A percentile compares a stretch with the other conserved stretches of the same genome.
Conservation (phyloP, 2,888 invertebrate genomes). For the Stramonita haemastoma region DNA sequence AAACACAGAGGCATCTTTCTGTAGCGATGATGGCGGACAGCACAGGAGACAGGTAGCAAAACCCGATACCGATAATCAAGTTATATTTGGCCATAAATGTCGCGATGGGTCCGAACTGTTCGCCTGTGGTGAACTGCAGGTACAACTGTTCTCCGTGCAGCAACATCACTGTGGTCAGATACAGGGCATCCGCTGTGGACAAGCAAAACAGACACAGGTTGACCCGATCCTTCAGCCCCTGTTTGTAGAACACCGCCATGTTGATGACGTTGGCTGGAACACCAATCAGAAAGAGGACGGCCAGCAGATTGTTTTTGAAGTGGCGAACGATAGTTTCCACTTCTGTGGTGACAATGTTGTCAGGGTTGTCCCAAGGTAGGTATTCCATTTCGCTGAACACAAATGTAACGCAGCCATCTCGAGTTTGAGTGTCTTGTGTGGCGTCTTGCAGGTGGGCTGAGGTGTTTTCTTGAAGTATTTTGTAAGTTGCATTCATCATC, state of each 20-base stretch:
- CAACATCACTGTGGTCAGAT: neutral
- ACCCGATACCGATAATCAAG: neutral
- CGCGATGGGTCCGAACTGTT: neutral
- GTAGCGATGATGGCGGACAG: neutral
- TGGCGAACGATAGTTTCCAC: neutral
- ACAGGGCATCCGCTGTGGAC: neutral
- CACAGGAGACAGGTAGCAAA: neutral
- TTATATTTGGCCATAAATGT: neutral
- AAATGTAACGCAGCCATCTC: neutral
- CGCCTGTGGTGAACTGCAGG: neutral
- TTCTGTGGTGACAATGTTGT: constrained; percentile 21
- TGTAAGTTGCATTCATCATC: too few species aligned
- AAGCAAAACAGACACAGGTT: constrained; percentile 20
- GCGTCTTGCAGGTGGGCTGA: neutral
- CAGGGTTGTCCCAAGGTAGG: constrained; percentile 23
- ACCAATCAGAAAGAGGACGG: neutral
- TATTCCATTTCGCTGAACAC: neutral
- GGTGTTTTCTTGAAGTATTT: neutral
- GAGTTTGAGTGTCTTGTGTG: neutral
- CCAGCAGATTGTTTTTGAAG: constrained; percentile 1
- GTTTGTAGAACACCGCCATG: constrained; percentile 29
- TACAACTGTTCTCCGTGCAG: neutral
- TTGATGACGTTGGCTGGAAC: constrained; percentile 27
- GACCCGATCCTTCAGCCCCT: constrained; percentile 15
- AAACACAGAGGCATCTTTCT: neutral